Evolutionary conservation across 1,140 invertebrate species (phyloP), one percentile per base, ranked within the genome.

Genomic region (Phymorhynchus buccinoides): DNA sequence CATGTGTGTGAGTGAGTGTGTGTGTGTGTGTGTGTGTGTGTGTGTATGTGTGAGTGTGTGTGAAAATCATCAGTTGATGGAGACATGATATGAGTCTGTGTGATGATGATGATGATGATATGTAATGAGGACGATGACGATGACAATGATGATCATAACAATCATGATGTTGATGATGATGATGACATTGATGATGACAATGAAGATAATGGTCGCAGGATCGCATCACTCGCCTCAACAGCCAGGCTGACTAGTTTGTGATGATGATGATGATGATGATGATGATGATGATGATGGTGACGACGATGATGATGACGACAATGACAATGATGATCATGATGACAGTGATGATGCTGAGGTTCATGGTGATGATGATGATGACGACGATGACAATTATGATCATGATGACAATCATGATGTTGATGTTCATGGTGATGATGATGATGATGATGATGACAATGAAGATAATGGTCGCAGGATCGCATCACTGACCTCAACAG

Each of bases 61-160:
- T 66, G 62, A n/a, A n/a, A n/a, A n/a, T n/a, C n/a, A n/a, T n/a
- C n/a, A n/a, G n/a, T n/a, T n/a, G n/a, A n/a, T n/a, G n/a, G n/a
- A n/a, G n/a, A n/a, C n/a, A n/a, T n/a, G n/a, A n/a, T n/a, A n/a
- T n/a, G n/a, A n/a, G n/a, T n/a, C n/a, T n/a, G n/a, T n/a, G n/a
- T n/a, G n/a, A n/a, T n/a, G n/a, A n/a, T n/a, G n/a, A n/a, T n/a
- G n/a, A n/a, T n/a, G n/a, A n/a, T n/a, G n/a, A n/a, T n/a, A n/a
- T n/a, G n/a, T n/a, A n/a, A n/a, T n/a, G 99, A 99, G 91, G 97
- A 97, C 1, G 99, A 99, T 92, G 94, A 99, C 41, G 97, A 95
- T 4, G 97, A 97, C 78, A 99, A 99, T n/a, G n/a, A n/a, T n/a
- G n/a, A n/a, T n/a, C n/a, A n/a, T n/a, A n/a, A n/a, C n/a, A n/a